Evolutionary conservation across 2,113 vertebrate species (phyloP).

Genomic region (Lathamus discolor): DNA sequence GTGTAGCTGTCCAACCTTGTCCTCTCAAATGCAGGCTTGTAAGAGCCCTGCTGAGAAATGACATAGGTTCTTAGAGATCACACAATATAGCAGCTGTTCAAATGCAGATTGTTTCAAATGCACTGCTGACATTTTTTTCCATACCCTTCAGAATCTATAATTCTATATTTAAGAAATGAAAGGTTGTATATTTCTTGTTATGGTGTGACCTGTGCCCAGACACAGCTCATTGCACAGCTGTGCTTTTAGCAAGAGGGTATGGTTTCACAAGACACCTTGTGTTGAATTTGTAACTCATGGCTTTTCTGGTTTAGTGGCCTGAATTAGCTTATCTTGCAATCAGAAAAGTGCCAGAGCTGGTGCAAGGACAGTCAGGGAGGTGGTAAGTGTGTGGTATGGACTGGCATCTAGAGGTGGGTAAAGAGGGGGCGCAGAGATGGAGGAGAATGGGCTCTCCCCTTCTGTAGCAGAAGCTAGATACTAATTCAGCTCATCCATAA

Average conservation of each 20-base stretch:
- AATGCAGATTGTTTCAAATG: neutral
- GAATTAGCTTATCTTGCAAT: neutral
- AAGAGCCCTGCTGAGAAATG: neutral
- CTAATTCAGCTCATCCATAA: neutral
- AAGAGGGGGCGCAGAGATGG: neutral
- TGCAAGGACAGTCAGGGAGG: neutral
- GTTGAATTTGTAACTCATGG: neutral
- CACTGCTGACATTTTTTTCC: neutral
- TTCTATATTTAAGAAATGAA: neutral
- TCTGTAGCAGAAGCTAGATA: neutral
- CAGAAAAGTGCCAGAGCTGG: neutral
- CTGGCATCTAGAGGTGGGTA: neutral
- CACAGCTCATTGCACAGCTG: neutral
- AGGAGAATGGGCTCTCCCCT: neutral
- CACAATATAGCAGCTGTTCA: neutral
- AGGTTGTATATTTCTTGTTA: neutral
- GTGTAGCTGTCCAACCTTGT: neutral
- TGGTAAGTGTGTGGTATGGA: neutral
- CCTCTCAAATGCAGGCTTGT: neutral
- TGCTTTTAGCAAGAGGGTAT: neutral
- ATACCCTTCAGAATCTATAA: neutral
- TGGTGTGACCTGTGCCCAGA: neutral
- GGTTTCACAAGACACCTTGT: neutral
- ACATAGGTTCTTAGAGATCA: neutral
- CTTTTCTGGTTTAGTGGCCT: neutral